Conservation (phyloP, 2,797 vertebrate genomes). For the Fratercula arctica region DNA sequence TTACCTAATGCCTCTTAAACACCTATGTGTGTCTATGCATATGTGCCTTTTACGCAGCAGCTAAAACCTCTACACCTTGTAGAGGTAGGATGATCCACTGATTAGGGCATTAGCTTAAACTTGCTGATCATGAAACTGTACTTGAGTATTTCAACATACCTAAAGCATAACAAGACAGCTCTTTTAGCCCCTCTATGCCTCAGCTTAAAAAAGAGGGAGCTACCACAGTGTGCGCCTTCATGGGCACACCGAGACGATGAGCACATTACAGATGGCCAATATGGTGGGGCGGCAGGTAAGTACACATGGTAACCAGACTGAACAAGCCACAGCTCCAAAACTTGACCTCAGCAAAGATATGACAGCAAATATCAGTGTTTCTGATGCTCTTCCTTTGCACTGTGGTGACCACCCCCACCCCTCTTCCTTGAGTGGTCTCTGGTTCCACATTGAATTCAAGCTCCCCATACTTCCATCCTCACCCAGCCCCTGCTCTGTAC, state of each 20-base stretch:
- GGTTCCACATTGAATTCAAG: background rate
- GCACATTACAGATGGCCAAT: background rate
- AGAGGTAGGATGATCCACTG: background rate
- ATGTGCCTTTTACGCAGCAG: fast-evolving
- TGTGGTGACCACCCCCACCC: background rate
- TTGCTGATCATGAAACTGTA: background rate
- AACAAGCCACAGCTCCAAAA: background rate
- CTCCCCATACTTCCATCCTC: background rate
- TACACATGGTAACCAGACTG: background rate
- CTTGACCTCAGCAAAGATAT: background rate
- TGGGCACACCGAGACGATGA: fast-evolving
- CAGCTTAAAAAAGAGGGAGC: background rate
- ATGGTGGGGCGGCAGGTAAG: background rate
- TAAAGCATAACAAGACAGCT: background rate
- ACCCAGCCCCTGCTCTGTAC: background rate
- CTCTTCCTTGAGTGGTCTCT: fast-evolving
- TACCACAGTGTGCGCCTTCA: background rate
- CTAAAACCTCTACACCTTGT: background rate
- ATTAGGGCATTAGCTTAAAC: background rate
- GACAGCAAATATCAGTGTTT: background rate
- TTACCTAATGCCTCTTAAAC: background rate
- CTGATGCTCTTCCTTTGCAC: background rate
- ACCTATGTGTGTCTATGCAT: background rate
- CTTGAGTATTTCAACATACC: background rate
- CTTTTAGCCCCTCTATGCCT: background rate